These are phyloP conservation scores for Lasius platythorax DNA, from an alignment of 2,888 invertebrate genomes.

Conservation along the genomic window DNA sequence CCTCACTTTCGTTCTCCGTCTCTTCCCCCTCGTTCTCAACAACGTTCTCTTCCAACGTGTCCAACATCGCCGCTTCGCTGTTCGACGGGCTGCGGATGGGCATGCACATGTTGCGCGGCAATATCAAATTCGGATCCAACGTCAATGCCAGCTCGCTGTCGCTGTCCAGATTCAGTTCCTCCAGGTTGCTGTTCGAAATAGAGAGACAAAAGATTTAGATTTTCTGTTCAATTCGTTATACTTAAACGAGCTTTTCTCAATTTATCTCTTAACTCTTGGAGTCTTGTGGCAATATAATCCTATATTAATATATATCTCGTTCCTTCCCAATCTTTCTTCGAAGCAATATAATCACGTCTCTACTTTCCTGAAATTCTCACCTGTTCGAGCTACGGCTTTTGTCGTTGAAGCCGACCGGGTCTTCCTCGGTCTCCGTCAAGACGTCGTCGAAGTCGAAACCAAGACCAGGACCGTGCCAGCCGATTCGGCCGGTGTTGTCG, in stretches of 20 bases:
- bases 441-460: constrained; percentile 88
- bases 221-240: background rate
- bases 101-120: constrained; percentile 89
- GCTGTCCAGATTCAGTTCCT: constrained; percentile 83
- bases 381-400: constrained; percentile 84
- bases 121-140: constrained; percentile 95
- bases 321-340: background rate
- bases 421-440: constrained; percentile 88
- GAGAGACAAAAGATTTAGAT: background rate
- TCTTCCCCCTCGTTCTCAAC: constrained; percentile 68
- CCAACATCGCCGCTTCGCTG: constrained; percentile 52
- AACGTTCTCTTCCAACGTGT: constrained; percentile 75
- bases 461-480: constrained; percentile 87
- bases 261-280: background rate
- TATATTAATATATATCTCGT: background rate
- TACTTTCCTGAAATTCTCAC: constrained; percentile 68
- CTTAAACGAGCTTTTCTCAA: background rate
- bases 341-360: background rate
- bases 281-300: background rate
- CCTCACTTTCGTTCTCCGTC: constrained; percentile 77
- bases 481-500: constrained; percentile 93
- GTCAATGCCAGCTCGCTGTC: constrained; percentile 92
- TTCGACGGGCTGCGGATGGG: constrained; percentile 79
- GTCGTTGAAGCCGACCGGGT: constrained; percentile 83
- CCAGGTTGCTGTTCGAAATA: constrained; percentile 86